Base-by-base conservation (phyloP, 1,140 invertebrate genomes). In the Drosophila paulistorum region DNA sequence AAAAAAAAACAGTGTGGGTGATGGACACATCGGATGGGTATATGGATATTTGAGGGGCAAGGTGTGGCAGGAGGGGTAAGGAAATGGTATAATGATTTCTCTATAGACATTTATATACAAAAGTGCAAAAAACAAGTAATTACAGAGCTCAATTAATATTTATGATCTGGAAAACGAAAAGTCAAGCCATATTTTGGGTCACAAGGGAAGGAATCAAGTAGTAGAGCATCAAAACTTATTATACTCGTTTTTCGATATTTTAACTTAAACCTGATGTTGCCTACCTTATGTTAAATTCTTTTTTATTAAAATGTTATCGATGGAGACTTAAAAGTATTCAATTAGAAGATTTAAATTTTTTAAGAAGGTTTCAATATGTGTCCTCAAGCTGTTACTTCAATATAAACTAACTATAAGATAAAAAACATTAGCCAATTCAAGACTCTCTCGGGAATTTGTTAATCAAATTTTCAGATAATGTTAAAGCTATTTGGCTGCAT, bases 71-170 rank as follows among this genome's bases (percentile, higher is more conserved):
- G 11, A 51, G 20, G 45, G 23, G 45, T 23, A 20, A 51, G 45
- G 45, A 51, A 51, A 51, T 51, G 45, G 45, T 11, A 17, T 23
- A 23, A 51, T 23, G 45, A 51, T 51, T 20, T 23, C 17, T 11
- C 45, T 58, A 33, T 33, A 58, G 30, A 39, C 17, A 45, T 45
- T 14, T 45, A 1, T 7, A 2, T 51, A 10, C 7, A 20, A 51
- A 20, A 51, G 45, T 51, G 45, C 45, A 51, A 23, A 20, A 51
- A 51, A 51, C 45, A 51, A 51, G 45, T 51, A 51, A 51, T 51
- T 51, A 23, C 45, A 51, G 20, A 51, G 17, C 17, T 51, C 9
- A 51, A 20, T 51, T 51, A 51, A 51, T 51, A 51, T 51, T 51
- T 51, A 51, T 51, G 20, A 23, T 9, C 26, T 48, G 20, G 30